A percentile compares a stretch with the other conserved stretches of the same genome.
phyloP scores from a whole-genome alignment of 1,140 invertebrate species.

The Aradophagus sp. region DNA sequence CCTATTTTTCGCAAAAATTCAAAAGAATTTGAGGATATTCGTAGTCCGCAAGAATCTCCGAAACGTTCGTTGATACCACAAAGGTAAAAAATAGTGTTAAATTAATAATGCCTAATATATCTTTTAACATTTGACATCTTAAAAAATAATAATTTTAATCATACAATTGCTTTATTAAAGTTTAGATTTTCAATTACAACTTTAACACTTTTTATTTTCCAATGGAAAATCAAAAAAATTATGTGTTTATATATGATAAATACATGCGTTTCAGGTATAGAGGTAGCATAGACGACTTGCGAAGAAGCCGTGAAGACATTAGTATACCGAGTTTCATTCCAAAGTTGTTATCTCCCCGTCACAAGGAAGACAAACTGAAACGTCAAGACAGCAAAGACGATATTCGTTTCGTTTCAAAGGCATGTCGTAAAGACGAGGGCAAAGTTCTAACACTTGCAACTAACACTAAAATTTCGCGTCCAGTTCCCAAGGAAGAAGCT shows the following conservation, averaged over 20 bases:
- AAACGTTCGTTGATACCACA: slow-evolving; percentile 72
- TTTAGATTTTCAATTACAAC: background rate
- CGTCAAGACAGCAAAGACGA: slow-evolving; percentile 69
- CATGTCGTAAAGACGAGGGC: slow-evolving; percentile 43
- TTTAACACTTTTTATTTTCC: too few relatives aligned
- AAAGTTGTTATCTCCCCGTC: slow-evolving; percentile 64
- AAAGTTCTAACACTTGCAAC: slow-evolving; percentile 16
- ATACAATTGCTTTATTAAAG: too few relatives aligned
- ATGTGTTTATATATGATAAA: too few relatives aligned
- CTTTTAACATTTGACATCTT: background rate
- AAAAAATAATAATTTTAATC: too few relatives aligned
- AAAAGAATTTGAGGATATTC: slow-evolving; percentile 71
- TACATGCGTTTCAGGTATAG: slow-evolving; percentile 61
- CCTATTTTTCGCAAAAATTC: slow-evolving; percentile 69
- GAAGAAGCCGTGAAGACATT: slow-evolving; percentile 69
- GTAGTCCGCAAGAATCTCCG: slow-evolving; percentile 67
- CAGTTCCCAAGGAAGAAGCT: slow-evolving; percentile 33
- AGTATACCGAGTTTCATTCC: slow-evolving; percentile 70
- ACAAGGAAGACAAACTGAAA: slow-evolving; percentile 66
- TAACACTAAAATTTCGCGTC: slow-evolving; percentile 7
- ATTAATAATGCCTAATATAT: background rate
- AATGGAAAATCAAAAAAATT: background rate
- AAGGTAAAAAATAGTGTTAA: slow-evolving; percentile 51
- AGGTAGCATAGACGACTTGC: slow-evolving; percentile 71
- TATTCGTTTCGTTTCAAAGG: slow-evolving; percentile 43